These are phyloP conservation scores for Chionis minor DNA, from an alignment of 2,113 vertebrate species.

Conservation along the genomic window DNA sequence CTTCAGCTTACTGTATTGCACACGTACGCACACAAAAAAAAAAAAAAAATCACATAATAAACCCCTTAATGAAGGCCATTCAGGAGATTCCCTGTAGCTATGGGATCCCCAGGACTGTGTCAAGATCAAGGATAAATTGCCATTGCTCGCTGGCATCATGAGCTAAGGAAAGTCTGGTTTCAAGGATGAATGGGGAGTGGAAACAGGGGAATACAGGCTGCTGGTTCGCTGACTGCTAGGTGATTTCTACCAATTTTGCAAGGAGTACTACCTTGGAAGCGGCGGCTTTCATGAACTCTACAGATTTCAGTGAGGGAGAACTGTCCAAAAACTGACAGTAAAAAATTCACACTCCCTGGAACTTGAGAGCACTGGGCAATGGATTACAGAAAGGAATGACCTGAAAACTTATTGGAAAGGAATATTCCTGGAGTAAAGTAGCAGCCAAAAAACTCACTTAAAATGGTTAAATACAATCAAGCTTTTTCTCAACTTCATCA, in stretches of 20 bases:
- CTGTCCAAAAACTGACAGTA: not conserved
- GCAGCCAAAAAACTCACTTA: not conserved
- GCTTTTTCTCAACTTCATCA: not conserved
- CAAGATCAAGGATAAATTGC: not conserved
- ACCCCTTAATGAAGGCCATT: not conserved
- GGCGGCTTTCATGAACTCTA: not conserved
- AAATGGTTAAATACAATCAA: not conserved
- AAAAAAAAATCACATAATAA: accelerated
- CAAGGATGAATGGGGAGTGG: not conserved
- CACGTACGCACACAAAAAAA: accelerated
- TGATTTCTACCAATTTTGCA: not conserved
- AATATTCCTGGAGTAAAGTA: not conserved
- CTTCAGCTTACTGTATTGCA: not conserved
- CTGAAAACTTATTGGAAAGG: not conserved
- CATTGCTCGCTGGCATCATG: not conserved
- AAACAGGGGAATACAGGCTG: not conserved
- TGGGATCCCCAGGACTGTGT: not conserved
- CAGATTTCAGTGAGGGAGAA: not conserved
- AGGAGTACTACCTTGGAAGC: not conserved
- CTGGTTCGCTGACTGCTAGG: not conserved
- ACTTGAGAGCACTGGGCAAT: not conserved
- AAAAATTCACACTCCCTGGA: not conserved
- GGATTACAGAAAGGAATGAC: not conserved
- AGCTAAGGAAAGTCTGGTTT: not conserved
- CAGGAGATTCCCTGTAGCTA: accelerated